Conservation (phyloP, 2,113 vertebrate genomes). For the Grallaria varia region DNA sequence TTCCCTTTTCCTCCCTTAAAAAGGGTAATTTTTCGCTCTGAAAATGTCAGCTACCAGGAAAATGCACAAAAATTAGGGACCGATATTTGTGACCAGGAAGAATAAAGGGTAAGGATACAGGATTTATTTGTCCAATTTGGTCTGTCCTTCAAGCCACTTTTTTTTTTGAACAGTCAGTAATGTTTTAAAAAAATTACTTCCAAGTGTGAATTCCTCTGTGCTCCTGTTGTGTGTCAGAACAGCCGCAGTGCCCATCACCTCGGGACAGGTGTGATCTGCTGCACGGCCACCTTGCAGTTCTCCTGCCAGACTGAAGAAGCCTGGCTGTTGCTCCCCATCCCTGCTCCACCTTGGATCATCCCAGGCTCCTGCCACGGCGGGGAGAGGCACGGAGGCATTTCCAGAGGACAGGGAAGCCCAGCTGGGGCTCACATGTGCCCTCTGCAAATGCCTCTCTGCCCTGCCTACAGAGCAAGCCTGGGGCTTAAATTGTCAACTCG, state of each 20-base stretch:
- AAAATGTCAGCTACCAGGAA: neutral
- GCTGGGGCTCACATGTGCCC: neutral
- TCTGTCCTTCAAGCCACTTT: neutral
- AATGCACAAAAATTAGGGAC: neutral
- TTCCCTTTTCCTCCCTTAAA: neutral
- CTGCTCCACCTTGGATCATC: neutral
- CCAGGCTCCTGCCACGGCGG: neutral
- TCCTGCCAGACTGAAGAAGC: neutral
- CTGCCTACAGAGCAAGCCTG: neutral
- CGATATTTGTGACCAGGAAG: neutral
- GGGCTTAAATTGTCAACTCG: neutral
- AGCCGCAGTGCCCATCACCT: neutral
- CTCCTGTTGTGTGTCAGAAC: neutral
- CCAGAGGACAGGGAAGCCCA: neutral
- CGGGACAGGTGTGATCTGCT: neutral
- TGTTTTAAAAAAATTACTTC: neutral
- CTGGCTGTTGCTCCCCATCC: neutral
- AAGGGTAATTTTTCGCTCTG: neutral
- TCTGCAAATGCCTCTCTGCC: neutral
- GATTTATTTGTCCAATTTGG: neutral
- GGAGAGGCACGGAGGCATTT: neutral
- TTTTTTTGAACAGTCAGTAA: neutral
- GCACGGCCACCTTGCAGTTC: neutral
- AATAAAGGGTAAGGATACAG: neutral
- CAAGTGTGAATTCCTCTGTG: neutral